Conservation (phyloP, 2,888 invertebrate species). For the Apocheima hispidaria region DNA sequence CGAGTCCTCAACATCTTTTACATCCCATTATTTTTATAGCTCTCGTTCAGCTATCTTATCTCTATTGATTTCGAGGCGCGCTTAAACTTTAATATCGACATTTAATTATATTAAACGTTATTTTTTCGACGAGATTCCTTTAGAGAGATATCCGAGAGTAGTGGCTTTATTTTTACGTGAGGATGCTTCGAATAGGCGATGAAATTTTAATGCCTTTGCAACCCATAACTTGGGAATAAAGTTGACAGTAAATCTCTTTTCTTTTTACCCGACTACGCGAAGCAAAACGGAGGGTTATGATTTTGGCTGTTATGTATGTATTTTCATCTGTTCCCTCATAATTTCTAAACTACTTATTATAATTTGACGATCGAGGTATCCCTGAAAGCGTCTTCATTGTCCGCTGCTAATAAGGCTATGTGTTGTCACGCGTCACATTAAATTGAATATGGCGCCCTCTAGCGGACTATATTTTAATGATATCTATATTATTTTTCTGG, state of each 20-base stretch:
- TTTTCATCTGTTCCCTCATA: too few species aligned
- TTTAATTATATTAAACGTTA: constrained; percentile 32
- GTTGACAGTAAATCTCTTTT: constrained; percentile 51
- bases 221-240: constrained; percentile 60
- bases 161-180: constrained; percentile 64
- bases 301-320: too few species aligned
- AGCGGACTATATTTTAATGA: too few species aligned
- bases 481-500: too few species aligned
- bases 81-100: constrained; percentile 26
- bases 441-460: too few species aligned
- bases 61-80: constrained; percentile 19
- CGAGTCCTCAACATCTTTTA: constrained; percentile 16
- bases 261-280: too few species aligned
- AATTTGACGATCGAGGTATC: too few species aligned
- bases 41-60: constrained; percentile 23
- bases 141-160: constrained; percentile 46
- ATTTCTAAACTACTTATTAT: too few species aligned
- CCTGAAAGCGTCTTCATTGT: too few species aligned
- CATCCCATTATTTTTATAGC: constrained; percentile 29
- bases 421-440: too few species aligned
- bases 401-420: too few species aligned
- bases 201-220: constrained; percentile 67
- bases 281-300: too few species aligned
- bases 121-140: constrained; percentile 35
- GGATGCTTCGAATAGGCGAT: constrained; percentile 56